These are phyloP conservation scores for Cheilosia impressa DNA, from an alignment of 2,888 invertebrate species.

Conservation along the genomic window DNA sequence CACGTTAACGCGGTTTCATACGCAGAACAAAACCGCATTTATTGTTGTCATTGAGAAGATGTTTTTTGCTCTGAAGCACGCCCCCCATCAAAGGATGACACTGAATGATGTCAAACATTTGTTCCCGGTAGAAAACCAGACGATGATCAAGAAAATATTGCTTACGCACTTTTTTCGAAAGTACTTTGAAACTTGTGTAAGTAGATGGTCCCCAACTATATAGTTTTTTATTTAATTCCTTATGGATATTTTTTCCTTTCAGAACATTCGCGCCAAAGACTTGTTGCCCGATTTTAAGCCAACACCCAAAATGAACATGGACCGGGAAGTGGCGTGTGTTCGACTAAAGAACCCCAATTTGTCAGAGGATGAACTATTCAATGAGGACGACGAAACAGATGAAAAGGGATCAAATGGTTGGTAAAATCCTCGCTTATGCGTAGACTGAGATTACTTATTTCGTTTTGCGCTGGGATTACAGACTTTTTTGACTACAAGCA, in stretches of 20 bases:
- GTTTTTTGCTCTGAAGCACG: slow-evolving; percentile 82
- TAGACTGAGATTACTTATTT: slow-evolving; percentile 7
- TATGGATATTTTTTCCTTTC: neutral
- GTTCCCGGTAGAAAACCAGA: slow-evolving; percentile 70
- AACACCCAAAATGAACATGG: slow-evolving; percentile 78
- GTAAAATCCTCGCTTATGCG: neutral
- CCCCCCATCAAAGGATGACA: slow-evolving; percentile 85
- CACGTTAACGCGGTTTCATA: slow-evolving; percentile 87
- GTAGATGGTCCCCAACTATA: slow-evolving; percentile 66
- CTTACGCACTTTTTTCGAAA: slow-evolving; percentile 84
- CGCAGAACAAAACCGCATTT: slow-evolving; percentile 85
- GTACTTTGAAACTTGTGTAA: slow-evolving; percentile 85
- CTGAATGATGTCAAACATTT: slow-evolving; percentile 84
- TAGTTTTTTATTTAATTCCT: neutral
- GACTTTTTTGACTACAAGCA: slow-evolving; percentile 78
- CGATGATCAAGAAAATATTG: slow-evolving; percentile 78
- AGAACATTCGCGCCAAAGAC: slow-evolving; percentile 53
- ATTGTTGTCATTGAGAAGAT: slow-evolving; percentile 79
- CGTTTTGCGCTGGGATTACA: neutral
- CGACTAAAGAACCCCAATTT: slow-evolving; percentile 86
- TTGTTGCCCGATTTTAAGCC: slow-evolving; percentile 24
- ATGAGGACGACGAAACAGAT: slow-evolving; percentile 84
- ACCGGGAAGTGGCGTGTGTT: slow-evolving; percentile 85
- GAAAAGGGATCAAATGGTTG: slow-evolving; percentile 80
- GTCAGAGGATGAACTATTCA: slow-evolving; percentile 84